Conservation (phyloP, 2,113 vertebrate species). For the Laticauda laticaudata region DNA sequence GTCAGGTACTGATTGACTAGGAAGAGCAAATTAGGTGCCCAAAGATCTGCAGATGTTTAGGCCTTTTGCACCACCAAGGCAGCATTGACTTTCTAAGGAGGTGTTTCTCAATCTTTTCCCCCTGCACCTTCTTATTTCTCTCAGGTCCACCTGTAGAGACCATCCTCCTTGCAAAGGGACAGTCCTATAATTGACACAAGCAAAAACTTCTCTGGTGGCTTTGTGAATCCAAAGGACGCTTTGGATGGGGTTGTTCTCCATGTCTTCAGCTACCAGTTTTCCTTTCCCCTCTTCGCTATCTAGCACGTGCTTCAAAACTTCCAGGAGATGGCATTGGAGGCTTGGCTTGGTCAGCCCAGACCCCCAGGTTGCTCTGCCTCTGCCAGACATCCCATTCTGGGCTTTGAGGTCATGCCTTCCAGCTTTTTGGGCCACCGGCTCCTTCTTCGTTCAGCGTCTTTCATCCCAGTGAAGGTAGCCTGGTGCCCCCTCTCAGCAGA, state of each 20-base stretch:
- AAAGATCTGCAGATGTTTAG: neutral
- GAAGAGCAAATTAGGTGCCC: neutral
- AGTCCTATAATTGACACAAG: no score
- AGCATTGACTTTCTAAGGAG: neutral
- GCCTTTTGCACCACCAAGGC: neutral
- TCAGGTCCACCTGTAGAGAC: neutral
- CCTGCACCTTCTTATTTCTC: neutral
- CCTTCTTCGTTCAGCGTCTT: neutral
- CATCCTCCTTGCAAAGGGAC: neutral
- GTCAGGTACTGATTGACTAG: neutral
- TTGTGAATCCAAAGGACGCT: neutral
- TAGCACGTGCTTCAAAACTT: neutral
- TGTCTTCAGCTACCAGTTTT: neutral
- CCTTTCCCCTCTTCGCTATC: neutral
- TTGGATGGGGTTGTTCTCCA: neutral
- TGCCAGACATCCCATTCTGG: neutral
- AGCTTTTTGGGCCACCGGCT: neutral
- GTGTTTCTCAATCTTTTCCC: neutral
- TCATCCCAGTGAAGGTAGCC: rapidly evolving
- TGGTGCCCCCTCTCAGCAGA: neutral
- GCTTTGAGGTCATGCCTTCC: neutral
- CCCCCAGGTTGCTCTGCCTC: neutral
- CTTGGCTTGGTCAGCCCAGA: neutral
- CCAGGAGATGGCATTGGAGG: neutral
- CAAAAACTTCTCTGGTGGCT: neutral